Evolutionary conservation across 2,113 vertebrate genomes (phyloP).

Genomic region (Crocuta crocuta): DNA sequence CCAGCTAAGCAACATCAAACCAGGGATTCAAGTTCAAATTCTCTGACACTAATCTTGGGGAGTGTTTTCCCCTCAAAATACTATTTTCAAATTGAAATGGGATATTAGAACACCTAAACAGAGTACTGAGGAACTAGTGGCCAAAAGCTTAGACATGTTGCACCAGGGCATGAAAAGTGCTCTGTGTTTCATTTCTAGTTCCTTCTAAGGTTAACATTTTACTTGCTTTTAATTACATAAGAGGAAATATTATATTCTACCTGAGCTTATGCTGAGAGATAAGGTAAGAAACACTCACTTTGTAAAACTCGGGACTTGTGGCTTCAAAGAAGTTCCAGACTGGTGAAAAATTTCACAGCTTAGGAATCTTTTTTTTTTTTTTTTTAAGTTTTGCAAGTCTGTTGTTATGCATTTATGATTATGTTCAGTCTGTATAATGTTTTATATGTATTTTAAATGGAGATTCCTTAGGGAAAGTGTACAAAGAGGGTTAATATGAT

Average conservation of each 20-base stretch:
- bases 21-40: not conserved
- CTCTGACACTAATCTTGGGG: not conserved
- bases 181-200: not conserved
- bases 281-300: not conserved
- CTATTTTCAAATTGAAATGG: not conserved
- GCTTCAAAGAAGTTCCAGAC: not conserved
- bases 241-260: not conserved
- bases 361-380: not conserved
- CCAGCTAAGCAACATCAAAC: not conserved
- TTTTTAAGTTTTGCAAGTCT: not conserved
- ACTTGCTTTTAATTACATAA: not conserved
- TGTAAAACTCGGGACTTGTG: not conserved
- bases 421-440: not conserved
- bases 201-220: not conserved
- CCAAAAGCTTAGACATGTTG: not conserved
- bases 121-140: not conserved
- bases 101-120: not conserved
- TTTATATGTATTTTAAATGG: not conserved
- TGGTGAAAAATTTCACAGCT: not conserved
- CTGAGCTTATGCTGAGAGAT: not conserved
- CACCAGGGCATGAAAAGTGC: not conserved
- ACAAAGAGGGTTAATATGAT: not conserved
- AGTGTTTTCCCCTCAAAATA: not conserved
- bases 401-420: not conserved
- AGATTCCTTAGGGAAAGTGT: not conserved